Conservation (phyloP, 2,888 invertebrate species). For the Chironomus tentans region DNA sequence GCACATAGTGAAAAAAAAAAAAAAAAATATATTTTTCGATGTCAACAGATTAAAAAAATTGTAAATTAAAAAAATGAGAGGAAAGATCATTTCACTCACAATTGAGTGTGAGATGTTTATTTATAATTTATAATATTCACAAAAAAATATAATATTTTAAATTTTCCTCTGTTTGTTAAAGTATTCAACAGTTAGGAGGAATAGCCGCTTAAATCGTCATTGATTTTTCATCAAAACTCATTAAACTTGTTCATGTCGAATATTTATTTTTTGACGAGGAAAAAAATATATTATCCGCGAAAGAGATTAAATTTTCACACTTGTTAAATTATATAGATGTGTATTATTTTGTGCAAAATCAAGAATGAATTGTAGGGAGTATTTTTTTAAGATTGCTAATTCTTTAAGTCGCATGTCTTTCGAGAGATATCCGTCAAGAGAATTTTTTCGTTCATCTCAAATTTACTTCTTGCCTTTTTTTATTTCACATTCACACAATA, state of each 20-base stretch:
- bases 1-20: background rate
- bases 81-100: background rate
- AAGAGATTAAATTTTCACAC: constrained; percentile 27
- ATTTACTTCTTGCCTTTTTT: background rate
- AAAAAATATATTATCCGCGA: constrained; percentile 13
- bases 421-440: constrained; percentile 20
- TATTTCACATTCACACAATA: background rate
- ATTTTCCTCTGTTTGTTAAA: no score
- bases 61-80: background rate
- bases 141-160: background rate
- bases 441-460: background rate
- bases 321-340: constrained; percentile 9
- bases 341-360: background rate
- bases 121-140: background rate
- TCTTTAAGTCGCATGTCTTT: constrained; percentile 23
- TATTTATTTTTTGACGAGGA: background rate
- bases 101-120: no score
- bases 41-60: background rate
- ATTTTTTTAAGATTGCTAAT: constrained; percentile 11
- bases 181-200: background rate
- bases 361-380: background rate
- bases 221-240: constrained; percentile 15
- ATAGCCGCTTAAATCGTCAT: background rate
- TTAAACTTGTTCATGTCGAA: background rate
- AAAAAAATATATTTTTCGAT: background rate